Percentiles rank a stretch among this genome's conserved stretches.
Conservation (phyloP, 1,140 invertebrate species). For the Hylyphantes graminicola region DNA sequence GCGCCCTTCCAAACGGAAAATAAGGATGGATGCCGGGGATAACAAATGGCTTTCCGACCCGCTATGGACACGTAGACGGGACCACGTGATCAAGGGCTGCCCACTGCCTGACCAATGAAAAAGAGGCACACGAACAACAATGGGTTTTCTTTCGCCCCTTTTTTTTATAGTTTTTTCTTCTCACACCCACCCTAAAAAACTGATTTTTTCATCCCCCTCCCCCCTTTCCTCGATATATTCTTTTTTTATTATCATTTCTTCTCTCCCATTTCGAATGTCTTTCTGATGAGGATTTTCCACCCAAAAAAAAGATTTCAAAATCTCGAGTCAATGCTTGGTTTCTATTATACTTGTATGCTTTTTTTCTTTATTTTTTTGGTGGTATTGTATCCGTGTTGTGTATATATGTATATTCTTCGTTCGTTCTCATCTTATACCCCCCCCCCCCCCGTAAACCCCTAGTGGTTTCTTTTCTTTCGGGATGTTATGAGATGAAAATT, state of each 20-base stretch:
- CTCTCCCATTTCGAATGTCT: constrained; percentile 44
- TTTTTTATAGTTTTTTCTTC: not conserved
- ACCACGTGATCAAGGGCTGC: constrained; percentile 59
- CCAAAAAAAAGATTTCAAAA: constrained; percentile 47
- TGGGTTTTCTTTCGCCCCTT: constrained; percentile 21
- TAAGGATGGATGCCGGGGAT: constrained; percentile 37
- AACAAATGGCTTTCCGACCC: constrained; percentile 53
- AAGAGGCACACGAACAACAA: constrained; percentile 12
- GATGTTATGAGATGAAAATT: constrained; percentile 60
- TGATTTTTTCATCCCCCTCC: not conserved
- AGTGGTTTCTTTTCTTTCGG: constrained; percentile 51
- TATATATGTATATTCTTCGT: constrained; percentile 15
- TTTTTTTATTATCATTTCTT: not conserved
- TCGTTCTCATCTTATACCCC: not conserved
- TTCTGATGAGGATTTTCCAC: constrained; percentile 60
- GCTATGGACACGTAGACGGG: constrained; percentile 54
- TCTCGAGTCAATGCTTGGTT: constrained; percentile 58
- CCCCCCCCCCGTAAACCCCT: constrained; percentile 10
- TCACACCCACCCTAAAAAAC: not conserved
- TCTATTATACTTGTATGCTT: constrained; percentile 50
- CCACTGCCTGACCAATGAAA: constrained; percentile 58
- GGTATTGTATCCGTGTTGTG: constrained; percentile 1
- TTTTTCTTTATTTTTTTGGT: constrained; percentile 1
- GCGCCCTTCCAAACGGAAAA: not conserved
- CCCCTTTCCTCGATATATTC: not conserved